A percentile compares a stretch with the other conserved stretches of the same genome.
These are phyloP conservation scores for Hemibagrus wyckioides DNA, from an alignment of 2,113 vertebrate species.

Conservation along the genomic window DNA sequence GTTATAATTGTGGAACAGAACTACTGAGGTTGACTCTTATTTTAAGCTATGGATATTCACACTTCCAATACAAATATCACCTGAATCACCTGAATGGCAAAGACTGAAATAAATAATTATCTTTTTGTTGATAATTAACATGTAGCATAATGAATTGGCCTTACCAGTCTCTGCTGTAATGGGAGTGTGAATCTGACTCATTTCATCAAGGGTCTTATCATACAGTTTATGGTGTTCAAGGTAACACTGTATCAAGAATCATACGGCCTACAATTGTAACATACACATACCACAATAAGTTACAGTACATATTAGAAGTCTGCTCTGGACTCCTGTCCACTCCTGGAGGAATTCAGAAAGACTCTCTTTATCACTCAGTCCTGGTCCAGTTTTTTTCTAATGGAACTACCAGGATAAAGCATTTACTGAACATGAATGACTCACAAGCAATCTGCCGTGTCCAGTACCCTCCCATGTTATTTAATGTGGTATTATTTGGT, in stretches of 20 bases:
- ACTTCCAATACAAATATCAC: not conserved
- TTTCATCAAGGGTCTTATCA: slow-evolving; percentile 51
- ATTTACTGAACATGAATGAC: not conserved
- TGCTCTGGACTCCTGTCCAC: not conserved
- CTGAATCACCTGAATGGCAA: not conserved
- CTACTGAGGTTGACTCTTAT: not conserved
- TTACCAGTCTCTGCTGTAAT: slow-evolving; percentile 21
- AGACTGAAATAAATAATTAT: slow-evolving; percentile 19
- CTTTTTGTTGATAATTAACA: slow-evolving; percentile 28
- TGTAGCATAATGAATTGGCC: slow-evolving; percentile 31
- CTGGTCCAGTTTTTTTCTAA: not conserved
- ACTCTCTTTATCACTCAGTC: not conserved
- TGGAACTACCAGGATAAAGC: not conserved
- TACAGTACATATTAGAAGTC: not conserved
- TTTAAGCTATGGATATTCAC: not conserved
- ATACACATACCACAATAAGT: slow-evolving; percentile 60
- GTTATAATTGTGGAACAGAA: not conserved
- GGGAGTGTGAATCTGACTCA: slow-evolving; percentile 14
- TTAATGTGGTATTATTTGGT: not conserved
- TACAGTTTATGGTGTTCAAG: slow-evolving; percentile 55
- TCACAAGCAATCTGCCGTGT: not conserved
- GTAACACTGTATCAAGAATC: slow-evolving; percentile 55
- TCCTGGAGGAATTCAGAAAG: not conserved
- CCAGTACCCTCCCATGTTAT: not conserved
- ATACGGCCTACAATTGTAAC: slow-evolving; percentile 63